A percentile compares a stretch with the other conserved stretches of the same genome.
Evolutionary conservation across 2,888 invertebrate species (phyloP).

Genomic region (Caenorhabditis imperialis): DNA sequence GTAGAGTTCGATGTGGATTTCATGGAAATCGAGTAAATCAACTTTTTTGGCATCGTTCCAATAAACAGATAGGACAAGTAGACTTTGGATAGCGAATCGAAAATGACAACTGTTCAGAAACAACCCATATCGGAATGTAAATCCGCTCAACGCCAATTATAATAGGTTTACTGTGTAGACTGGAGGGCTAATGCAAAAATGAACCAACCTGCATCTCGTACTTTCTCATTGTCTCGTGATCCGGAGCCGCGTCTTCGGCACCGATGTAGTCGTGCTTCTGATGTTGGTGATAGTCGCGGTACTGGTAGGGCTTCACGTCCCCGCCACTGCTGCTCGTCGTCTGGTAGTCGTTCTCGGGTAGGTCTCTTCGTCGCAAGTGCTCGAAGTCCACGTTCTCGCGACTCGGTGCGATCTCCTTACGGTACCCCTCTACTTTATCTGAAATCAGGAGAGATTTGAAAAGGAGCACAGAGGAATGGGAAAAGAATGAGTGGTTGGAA

Average conservation of each 20-base stretch:
- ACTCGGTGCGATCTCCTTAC: constrained; percentile 62
- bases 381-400: constrained; percentile 63
- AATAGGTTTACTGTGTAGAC: constrained; percentile 19
- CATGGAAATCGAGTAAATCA: constrained; percentile 49
- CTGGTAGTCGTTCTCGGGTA: constrained; percentile 28
- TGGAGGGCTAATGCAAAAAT: background rate
- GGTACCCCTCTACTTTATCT: constrained; percentile 63
- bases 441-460: constrained; percentile 19
- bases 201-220: constrained; percentile 51
- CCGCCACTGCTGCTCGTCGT: constrained; percentile 26
- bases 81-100: no score
- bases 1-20: constrained; percentile 16
- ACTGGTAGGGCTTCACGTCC: constrained; percentile 46
- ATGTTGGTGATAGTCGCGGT: constrained; percentile 55
- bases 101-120: constrained; percentile 4
- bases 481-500: no score
- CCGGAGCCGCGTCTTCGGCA: constrained; percentile 15
- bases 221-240: constrained; percentile 42
- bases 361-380: constrained; percentile 48
- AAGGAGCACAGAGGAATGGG: background rate
- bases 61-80: background rate
- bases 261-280: constrained; percentile 49
- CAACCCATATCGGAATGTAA: constrained; percentile 1
- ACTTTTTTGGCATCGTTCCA: constrained; percentile 30
- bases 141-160: constrained; percentile 37